Evolutionary conservation across 2,797 vertebrate genomes (phyloP).

Genomic region (Ctenochaetus hawaiiensis): DNA sequence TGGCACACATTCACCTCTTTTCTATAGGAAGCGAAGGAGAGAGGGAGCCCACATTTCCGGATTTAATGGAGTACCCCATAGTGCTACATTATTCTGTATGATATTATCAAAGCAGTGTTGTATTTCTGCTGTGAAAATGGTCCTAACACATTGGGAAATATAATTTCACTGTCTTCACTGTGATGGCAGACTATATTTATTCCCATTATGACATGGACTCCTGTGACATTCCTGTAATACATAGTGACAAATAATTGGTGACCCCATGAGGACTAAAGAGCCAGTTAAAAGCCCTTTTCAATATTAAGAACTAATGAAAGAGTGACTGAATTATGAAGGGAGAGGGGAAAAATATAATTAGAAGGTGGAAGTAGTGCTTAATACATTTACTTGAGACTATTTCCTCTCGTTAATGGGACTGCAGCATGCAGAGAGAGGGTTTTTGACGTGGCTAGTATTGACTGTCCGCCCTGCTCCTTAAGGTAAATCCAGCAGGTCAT

Average conservation of each 20-base stretch:
- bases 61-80: background rate
- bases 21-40: slow-evolving; percentile 52
- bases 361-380: slow-evolving; percentile 75
- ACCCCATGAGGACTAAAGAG: slow-evolving; percentile 55
- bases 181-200: slow-evolving; percentile 27
- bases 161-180: background rate
- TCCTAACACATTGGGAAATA: background rate
- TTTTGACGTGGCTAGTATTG: slow-evolving; percentile 78
- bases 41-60: background rate
- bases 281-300: slow-evolving; percentile 66
- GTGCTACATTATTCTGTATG: slow-evolving; percentile 28
- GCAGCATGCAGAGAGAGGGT: slow-evolving; percentile 49
- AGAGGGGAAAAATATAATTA: slow-evolving; percentile 72
- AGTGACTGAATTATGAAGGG: slow-evolving; percentile 78
- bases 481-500: slow-evolving; percentile 83
- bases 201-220: slow-evolving; percentile 31
- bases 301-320: slow-evolving; percentile 78
- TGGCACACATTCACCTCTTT: slow-evolving; percentile 75
- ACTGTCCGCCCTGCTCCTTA: slow-evolving; percentile 71
- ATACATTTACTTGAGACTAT: slow-evolving; percentile 81
- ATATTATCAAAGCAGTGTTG: slow-evolving; percentile 31
- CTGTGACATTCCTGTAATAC: slow-evolving; percentile 55
- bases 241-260: slow-evolving; percentile 72
- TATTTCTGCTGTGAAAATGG: slow-evolving; percentile 25
- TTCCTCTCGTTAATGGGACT: slow-evolving; percentile 80